Percentiles rank a stretch among this genome's conserved stretches.
Conservation (phyloP, 1,140 invertebrate genomes). For the Zophobas morio region DNA sequence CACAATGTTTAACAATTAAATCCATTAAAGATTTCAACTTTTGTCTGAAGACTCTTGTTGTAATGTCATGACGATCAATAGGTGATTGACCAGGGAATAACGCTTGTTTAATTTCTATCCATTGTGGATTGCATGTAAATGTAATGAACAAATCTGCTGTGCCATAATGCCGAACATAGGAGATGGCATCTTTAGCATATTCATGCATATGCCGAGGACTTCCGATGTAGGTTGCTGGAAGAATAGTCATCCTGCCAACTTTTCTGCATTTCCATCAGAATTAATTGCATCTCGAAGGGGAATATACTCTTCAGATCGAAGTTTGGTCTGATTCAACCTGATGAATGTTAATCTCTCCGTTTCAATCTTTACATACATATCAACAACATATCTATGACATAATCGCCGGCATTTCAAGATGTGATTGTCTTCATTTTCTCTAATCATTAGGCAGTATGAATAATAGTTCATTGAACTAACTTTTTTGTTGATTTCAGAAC, state of each 20-base stretch:
- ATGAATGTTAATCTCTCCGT: conserved; percentile 67
- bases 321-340: conserved; percentile 67
- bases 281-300: conserved; percentile 62
- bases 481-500: conserved; percentile 49
- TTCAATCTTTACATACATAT: conserved; percentile 71
- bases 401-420: conserved; percentile 64
- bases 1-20: conserved; percentile 61
- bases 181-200: conserved; percentile 68
- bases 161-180: conserved; percentile 69
- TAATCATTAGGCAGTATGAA: conserved; percentile 66
- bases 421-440: conserved; percentile 60
- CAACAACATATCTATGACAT: conserved; percentile 67
- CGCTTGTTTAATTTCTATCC: conserved; percentile 64
- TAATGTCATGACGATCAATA: conserved; percentile 67
- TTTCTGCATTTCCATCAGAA: conserved; percentile 51
- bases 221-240: conserved; percentile 68
- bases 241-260: conserved; percentile 61
- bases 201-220: conserved; percentile 68
- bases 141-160: conserved; percentile 66
- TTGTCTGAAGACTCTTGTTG: conserved; percentile 68
- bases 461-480: conserved; percentile 65
- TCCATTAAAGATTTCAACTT: conserved; percentile 66
- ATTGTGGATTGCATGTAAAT: conserved; percentile 70
- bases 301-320: conserved; percentile 62
- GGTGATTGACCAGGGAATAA: conserved; percentile 56